Base-by-base conservation (phyloP, 1,140 invertebrate genomes). In the Cataglyphis hispanica region DNA sequence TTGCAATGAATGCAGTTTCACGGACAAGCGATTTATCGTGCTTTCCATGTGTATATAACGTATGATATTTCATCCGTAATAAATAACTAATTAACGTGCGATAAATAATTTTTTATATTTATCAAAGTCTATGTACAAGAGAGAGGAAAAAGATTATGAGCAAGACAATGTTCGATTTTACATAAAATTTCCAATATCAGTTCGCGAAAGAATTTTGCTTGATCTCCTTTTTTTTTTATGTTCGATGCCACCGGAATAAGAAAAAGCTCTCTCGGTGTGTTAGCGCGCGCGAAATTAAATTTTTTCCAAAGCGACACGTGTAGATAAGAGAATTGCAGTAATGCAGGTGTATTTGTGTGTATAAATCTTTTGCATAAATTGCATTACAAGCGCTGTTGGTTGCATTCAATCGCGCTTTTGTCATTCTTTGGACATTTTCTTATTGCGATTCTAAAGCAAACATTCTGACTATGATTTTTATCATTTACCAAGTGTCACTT, bases 341-440 rank as follows among this genome's bases (percentile, higher is more conserved):
- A 40, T 60, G 60, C 37, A 34, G 43, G 53, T 13, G 13, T 27
- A 60, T 72, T 83, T 72, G 56, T 6, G 10, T 31, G 16, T 22
- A 80, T 80, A 69, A 80, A 69, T 80, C 46, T 56, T 69, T 67
- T 25, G 22, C 64, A 34, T 80, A 80, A 69, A 83, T 70, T 70
- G 34, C 78, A 72, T 34, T 43, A 22, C 13, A 50, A 50, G 46
- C 46, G 13, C 8, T 50, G 13, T 3, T 50, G 25, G n/a, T 25
- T 69, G 66, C 43, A 70, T 70, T 25, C 67, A 70, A 70, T 43
- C 7, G 53, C 8, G 6, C 16, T 40, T 58, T 60, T 5, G 56
- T 43, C 60, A 13, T 60, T 58, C 13, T 72, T 70, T 60, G 60
- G 13, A 72, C 0, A 61, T 16, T 66, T 60, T 8, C 37, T 81